Percentiles rank a stretch among this genome's conserved stretches.
phyloP scores from a whole-genome alignment of 2,113 vertebrate species.

The Echinops telfairi region DNA sequence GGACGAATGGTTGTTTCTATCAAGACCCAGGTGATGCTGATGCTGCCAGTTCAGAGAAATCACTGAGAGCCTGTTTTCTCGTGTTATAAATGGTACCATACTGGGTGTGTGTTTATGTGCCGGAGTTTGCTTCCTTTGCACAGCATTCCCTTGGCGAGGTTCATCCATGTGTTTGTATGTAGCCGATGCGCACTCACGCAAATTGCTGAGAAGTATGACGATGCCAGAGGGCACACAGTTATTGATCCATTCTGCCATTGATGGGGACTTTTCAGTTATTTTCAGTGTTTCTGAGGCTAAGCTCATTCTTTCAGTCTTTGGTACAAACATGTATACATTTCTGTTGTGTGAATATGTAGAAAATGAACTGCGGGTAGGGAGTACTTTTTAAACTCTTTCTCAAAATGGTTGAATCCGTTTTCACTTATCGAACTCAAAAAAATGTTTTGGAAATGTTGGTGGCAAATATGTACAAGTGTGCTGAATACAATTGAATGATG shows the following conservation, averaged over 20 bases:
- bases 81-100: not conserved
- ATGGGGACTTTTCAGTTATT: not conserved
- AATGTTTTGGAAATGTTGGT: no score
- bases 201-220: not conserved
- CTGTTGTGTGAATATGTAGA: not conserved
- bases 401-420: not conserved
- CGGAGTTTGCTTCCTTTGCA: not conserved
- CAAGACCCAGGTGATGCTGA: not conserved
- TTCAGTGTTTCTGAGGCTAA: not conserved
- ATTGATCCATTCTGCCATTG: not conserved
- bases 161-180: not conserved
- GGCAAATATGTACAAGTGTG: no score
- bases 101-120: not conserved
- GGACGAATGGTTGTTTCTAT: not conserved
- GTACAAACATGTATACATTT: not conserved
- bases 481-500: no score
- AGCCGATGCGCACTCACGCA: conserved; percentile 23
- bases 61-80: not conserved
- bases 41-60: not conserved
- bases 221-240: not conserved
- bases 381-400: not conserved
- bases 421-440: no score
- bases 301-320: not conserved
- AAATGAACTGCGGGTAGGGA: not conserved
- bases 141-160: not conserved